Conservation (phyloP, 2,888 invertebrate genomes). For the Norana najaformis region DNA sequence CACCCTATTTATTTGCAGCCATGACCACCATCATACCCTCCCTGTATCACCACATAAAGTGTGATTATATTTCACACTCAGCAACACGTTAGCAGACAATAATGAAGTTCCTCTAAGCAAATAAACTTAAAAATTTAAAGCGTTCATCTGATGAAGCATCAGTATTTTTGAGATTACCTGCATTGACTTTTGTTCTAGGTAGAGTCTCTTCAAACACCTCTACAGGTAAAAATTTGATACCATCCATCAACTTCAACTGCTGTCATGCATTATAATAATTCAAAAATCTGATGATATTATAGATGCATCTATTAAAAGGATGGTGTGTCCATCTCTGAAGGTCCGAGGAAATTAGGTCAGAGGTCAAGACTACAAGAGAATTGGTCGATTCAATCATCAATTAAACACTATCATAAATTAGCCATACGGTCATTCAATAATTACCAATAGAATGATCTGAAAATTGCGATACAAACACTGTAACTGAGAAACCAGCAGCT, state of each 20-base stretch:
- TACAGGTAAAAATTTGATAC: not conserved
- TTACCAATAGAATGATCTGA: not conserved
- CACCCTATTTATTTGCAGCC: not conserved
- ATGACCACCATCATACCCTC: not conserved
- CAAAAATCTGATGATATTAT: not conserved
- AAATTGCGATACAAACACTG: not conserved
- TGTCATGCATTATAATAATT: not conserved
- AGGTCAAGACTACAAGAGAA: not conserved
- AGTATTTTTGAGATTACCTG: constrained; percentile 1
- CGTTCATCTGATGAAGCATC: not conserved
- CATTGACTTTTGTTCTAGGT: not conserved
- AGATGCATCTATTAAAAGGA: not conserved
- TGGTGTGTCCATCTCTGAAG: no score
- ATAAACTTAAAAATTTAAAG: not conserved
- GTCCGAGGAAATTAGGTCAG: no score
- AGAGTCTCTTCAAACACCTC: not conserved
- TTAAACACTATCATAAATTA: no score
- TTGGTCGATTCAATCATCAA: not conserved
- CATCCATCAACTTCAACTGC: not conserved
- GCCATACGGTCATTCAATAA: not conserved
- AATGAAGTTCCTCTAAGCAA: not conserved
- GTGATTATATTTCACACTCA: not conserved
- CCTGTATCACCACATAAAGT: not conserved
- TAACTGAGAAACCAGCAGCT: not conserved
- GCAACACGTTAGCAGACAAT: no score